These are phyloP conservation scores for Hetaerina americana DNA, from an alignment of 1,140 invertebrate species.

Conservation along the genomic window DNA sequence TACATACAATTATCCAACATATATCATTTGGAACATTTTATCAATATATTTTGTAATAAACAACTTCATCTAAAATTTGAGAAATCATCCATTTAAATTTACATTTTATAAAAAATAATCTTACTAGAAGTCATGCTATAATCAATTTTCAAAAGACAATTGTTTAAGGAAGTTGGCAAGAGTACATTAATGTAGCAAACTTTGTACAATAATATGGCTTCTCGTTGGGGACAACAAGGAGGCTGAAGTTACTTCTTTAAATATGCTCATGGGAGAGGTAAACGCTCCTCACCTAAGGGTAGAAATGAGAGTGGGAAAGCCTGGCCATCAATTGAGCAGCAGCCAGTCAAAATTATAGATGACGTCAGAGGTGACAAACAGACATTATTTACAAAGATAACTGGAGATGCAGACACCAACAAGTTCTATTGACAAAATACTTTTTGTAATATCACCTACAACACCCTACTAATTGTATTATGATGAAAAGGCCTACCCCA, in stretches of 20 bases:
- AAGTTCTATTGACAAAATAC: background rate
- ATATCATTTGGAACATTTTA: background rate
- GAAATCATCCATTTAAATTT: background rate
- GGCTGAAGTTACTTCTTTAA: background rate
- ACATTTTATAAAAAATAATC: background rate
- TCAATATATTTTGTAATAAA: slow-evolving; percentile 1
- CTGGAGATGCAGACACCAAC: background rate
- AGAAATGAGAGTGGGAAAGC: background rate
- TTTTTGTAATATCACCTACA: background rate
- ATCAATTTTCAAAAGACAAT: background rate
- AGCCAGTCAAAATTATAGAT: background rate
- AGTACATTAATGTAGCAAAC: background rate
- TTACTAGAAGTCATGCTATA: background rate
- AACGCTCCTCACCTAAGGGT: background rate
- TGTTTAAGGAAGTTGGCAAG: background rate
- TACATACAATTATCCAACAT: background rate
- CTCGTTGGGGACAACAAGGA: background rate
- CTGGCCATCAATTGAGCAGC: background rate
- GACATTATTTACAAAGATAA: background rate
- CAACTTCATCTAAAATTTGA: background rate
- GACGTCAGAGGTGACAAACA: background rate
- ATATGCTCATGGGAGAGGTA: no score
- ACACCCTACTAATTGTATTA: background rate
- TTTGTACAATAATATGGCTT: background rate
- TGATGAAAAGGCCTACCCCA: background rate